A percentile compares a stretch with the other conserved stretches of the same genome.
Evolutionary conservation across 37 sponge, comb jelly and placozoan species (phyloP).

Genomic region (Haliclona indistincta): DNA sequence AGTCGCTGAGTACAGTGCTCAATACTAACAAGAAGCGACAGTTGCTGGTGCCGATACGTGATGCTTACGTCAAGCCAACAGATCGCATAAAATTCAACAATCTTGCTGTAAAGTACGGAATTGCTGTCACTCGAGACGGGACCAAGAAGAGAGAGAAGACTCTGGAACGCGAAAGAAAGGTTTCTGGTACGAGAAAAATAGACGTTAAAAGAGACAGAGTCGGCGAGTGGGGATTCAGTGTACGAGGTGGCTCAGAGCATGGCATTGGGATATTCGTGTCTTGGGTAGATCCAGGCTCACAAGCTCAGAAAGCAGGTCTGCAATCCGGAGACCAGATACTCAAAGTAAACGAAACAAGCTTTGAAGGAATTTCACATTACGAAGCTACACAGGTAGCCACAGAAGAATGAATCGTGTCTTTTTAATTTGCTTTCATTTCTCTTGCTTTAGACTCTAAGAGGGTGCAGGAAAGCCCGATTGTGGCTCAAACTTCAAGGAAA

Average conservation of each 20-base stretch:
- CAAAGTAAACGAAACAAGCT: conserved; percentile 58
- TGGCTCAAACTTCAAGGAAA: conserved; percentile 39
- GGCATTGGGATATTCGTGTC: conserved; percentile 79
- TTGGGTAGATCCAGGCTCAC: conserved; percentile 80
- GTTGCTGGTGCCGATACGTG: conserved; percentile 72
- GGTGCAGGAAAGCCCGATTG: conserved; percentile 48
- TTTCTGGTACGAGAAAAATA: conserved; percentile 21
- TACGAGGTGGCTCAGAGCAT: conserved; percentile 81
- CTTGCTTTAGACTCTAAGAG: conserved; percentile 39
- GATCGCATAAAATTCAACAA: conserved; percentile 72
- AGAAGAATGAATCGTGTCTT: neutral
- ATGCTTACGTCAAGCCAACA: conserved; percentile 63
- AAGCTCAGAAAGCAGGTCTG: conserved; percentile 66
- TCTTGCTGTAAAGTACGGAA: conserved; percentile 56
- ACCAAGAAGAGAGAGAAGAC: conserved; percentile 18
- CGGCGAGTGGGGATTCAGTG: conserved; percentile 80
- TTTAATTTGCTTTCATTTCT: neutral
- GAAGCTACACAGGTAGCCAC: conserved; percentile 60
- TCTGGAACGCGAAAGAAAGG: conserved; percentile 3
- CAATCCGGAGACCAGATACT: conserved; percentile 77
- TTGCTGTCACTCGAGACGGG: conserved; percentile 28
- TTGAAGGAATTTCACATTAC: conserved; percentile 47
- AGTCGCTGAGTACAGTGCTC: conserved; percentile 57
- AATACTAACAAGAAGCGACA: conserved; percentile 72
- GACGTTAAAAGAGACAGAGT: conserved; percentile 55